Conservation (phyloP, 2,113 vertebrate species). For the Fukomys damarensis region DNA sequence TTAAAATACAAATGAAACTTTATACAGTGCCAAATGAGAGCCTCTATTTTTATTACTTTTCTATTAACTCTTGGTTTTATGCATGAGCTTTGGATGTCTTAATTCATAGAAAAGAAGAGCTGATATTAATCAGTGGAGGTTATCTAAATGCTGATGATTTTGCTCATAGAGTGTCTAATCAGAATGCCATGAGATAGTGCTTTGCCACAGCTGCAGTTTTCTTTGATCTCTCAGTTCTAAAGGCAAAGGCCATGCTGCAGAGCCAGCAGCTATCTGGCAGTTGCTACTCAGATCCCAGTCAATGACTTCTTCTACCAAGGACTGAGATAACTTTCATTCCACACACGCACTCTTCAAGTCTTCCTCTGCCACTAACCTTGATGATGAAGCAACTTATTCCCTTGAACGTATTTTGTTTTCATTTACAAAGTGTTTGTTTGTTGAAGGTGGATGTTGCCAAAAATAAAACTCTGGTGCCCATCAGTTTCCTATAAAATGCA, state of each 20-base stretch:
- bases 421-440: not conserved
- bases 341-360: not conserved
- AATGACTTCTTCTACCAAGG: not conserved
- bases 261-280: not conserved
- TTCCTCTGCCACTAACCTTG: not conserved
- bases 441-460: not conserved
- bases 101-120: not conserved
- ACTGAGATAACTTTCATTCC: not conserved
- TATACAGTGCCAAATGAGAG: not conserved
- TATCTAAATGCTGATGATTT: not conserved
- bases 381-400: slow-evolving; percentile 6
- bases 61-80: not conserved
- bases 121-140: not conserved
- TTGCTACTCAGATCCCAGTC: not conserved
- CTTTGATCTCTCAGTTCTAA: not conserved
- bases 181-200: not conserved
- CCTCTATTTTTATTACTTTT: slow-evolving; percentile 14
- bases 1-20: slow-evolving; percentile 43
- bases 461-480: not conserved
- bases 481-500: not conserved
- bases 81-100: not conserved
- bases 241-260: not conserved
- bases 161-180: not conserved
- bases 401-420: not conserved
- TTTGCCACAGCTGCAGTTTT: not conserved